A percentile compares a stretch with the other conserved stretches of the same genome.
Conservation (phyloP, 2,888 invertebrate species). For the Mimas tiliae region DNA sequence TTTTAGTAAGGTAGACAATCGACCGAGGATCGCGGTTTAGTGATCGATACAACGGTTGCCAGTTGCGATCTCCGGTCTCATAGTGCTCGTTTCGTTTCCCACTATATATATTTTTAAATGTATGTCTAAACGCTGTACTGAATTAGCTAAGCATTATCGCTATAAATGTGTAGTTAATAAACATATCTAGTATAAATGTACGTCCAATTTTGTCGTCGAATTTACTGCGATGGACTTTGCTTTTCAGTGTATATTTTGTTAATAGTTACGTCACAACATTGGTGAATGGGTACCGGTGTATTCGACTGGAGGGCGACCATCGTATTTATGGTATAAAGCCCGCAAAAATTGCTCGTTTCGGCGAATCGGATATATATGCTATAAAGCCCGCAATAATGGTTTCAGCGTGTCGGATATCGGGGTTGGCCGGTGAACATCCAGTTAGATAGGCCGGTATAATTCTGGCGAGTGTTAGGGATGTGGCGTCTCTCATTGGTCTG, state of each 20-base stretch:
- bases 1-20: constrained; percentile 8
- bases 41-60: background rate
- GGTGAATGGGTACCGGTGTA: too few relatives aligned
- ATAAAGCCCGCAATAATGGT: too few relatives aligned
- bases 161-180: constrained; percentile 14
- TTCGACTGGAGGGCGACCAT: too few relatives aligned
- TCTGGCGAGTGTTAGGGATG: too few relatives aligned
- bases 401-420: too few relatives aligned
- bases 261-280: too few relatives aligned
- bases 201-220: constrained; percentile 23
- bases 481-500: too few relatives aligned
- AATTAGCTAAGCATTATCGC: constrained; percentile 13
- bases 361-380: too few relatives aligned
- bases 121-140: constrained; percentile 18
- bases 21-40: background rate
- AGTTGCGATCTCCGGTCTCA: background rate
- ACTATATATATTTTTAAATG: constrained; percentile 18
- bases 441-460: too few relatives aligned
- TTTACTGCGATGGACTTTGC: constrained; percentile 3
- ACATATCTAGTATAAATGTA: constrained; percentile 22
- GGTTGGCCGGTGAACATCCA: too few relatives aligned
- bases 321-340: too few relatives aligned
- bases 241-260: constrained; percentile 2
- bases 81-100: constrained; percentile 15
- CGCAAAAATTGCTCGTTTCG: too few relatives aligned